These are phyloP conservation scores for Spea hammondii DNA, from an alignment of 2,797 vertebrate genomes.

Conservation along the genomic window DNA sequence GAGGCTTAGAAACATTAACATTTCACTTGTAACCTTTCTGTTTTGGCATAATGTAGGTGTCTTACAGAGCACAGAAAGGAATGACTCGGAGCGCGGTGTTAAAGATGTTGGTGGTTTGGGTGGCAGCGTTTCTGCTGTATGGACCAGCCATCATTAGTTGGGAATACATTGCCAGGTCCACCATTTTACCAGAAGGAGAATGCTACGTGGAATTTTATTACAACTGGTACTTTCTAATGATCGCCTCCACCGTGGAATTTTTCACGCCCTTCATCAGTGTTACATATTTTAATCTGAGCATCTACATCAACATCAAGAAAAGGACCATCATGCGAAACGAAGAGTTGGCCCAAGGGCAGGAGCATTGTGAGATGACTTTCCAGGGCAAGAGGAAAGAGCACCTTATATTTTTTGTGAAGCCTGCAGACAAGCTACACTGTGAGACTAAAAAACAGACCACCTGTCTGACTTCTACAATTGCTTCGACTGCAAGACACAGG, in stretches of 20 bases:
- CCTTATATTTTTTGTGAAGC: constrained; percentile 65
- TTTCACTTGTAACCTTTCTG: neutral
- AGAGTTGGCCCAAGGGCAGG: constrained; percentile 53
- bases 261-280: constrained; percentile 75
- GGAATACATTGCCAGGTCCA: constrained; percentile 68
- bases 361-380: constrained; percentile 60
- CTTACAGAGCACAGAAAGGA: constrained; percentile 72
- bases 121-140: constrained; percentile 72
- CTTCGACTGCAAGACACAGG: constrained; percentile 44
- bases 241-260: constrained; percentile 72
- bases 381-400: constrained; percentile 55
- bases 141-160: constrained; percentile 74
- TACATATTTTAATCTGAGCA: constrained; percentile 73
- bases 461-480: constrained; percentile 42
- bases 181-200: constrained; percentile 65
- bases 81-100: constrained; percentile 64
- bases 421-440: constrained; percentile 38
- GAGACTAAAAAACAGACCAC: constrained; percentile 49
- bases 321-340: constrained; percentile 58
- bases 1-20: neutral
- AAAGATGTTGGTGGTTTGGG: constrained; percentile 71
- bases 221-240: constrained; percentile 76
- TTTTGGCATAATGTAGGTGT: constrained; percentile 60
- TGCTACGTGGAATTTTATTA: constrained; percentile 76
- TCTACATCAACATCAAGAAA: constrained; percentile 74